Evolutionary conservation across 2,113 vertebrate species (phyloP), one percentile per base, ranked within the genome.

Genomic region (Excalfactoria chinensis): DNA sequence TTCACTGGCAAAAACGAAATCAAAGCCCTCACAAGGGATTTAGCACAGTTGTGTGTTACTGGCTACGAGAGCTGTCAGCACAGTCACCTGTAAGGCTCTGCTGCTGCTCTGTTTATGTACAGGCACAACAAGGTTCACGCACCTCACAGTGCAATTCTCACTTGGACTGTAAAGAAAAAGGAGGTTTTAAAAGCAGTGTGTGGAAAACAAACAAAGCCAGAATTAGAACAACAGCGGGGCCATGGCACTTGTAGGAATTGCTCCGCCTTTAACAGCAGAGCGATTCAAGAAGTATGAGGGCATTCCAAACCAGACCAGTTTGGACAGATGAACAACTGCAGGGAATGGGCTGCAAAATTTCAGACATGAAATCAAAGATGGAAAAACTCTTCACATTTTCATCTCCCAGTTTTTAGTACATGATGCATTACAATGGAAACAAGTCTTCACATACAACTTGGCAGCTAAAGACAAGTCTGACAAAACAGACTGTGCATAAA

Each of bases 51-150:
- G 64, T 5, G 0, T 19, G 7, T 22, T 28, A 51, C 6, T 8
- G 40, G 43, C 37, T 32, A 43, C 8, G 37, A 14, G 28, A 44
- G 13, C 44, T 59, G 40, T 19, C 40, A 66, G 40, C 60, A 48
- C 25, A 71, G 53, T 15, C 37, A 77, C 4, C 23, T 79, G 53
- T 2, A 56, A 64, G 82, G 18, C 10, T 6, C 35, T 18, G 10
- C 4, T 20, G 17, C 26, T 73, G 51, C 66, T n/a, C 13, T 34
- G 9, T 59, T 4, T 35, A 40, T 26, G 11, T 6, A 35, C 2
- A 22, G 15, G 20, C 13, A 43, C 5, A 2, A 46, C 8, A 59
- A 92, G 4, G 32, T 41, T 60, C 13, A 44, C 0, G 0, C 4
- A 12, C 18, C 34, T 46, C 15, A 59, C 20, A 7, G 4, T 19